A percentile compares a stretch with the other conserved stretches of the same genome.
phyloP scores from a whole-genome alignment of 2,888 invertebrate species.

The Papilio demoleus region DNA sequence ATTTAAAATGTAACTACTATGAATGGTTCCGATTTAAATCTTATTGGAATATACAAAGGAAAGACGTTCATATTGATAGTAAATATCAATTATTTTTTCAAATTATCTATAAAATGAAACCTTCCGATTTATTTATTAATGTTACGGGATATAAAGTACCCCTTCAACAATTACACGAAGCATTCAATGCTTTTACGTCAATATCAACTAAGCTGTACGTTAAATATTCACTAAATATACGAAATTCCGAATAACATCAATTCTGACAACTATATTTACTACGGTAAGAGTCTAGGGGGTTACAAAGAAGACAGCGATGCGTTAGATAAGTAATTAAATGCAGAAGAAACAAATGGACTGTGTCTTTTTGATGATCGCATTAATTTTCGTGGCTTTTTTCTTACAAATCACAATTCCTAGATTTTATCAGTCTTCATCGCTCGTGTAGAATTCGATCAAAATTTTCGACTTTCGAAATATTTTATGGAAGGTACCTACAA shows the following conservation, averaged over 20 bases:
- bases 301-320: conserved; percentile 72
- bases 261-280: conserved; percentile 74
- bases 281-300: conserved; percentile 75
- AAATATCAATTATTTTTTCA: conserved; percentile 46
- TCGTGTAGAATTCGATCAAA: conserved; percentile 76
- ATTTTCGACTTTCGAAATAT: conserved; percentile 65
- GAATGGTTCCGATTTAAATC: conserved; percentile 75
- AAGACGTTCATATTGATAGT: conserved; percentile 54
- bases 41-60: conserved; percentile 63
- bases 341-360: conserved; percentile 65
- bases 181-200: conserved; percentile 75
- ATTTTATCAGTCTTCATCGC: conserved; percentile 82
- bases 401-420: conserved; percentile 74
- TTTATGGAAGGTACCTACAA: conserved; percentile 71
- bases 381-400: conserved; percentile 68
- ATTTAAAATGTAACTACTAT: conserved; percentile 79
- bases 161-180: conserved; percentile 67
- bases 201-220: conserved; percentile 72
- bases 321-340: conserved; percentile 77
- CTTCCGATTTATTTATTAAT: conserved; percentile 45
- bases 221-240: conserved; percentile 73
- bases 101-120: conserved; percentile 47
- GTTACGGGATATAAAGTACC: conserved; percentile 65
- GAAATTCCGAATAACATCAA: conserved; percentile 74
- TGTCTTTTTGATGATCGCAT: conserved; percentile 66